These are phyloP conservation scores for Melipona quadrifasciata DNA, from an alignment of 1,140 invertebrate genomes.

Conservation along the genomic window DNA sequence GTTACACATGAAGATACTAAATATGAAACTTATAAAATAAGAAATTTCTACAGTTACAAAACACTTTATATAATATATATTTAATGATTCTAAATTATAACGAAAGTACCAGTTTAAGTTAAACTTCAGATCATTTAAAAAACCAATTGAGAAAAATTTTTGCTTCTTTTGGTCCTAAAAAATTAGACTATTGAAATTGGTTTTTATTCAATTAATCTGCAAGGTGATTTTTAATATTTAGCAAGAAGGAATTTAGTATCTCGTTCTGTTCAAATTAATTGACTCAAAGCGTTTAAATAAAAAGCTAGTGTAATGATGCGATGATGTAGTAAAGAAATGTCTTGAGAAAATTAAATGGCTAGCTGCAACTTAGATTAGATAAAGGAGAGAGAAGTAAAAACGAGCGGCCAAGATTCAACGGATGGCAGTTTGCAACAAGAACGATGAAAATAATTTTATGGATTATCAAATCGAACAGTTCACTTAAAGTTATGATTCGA, in stretches of 20 bases:
- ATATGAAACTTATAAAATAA: too few species aligned
- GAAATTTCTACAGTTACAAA: neutral
- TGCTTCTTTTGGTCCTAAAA: neutral
- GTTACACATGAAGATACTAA: too few species aligned
- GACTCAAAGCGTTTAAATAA: neutral
- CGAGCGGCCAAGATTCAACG: neutral
- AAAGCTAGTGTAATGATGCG: neutral
- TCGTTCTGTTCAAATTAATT: neutral
- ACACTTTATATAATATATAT: neutral
- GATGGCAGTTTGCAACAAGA: neutral
- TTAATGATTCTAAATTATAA: too few species aligned
- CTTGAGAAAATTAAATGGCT: neutral
- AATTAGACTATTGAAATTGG: neutral
- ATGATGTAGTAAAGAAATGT: neutral
- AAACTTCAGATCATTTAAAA: too few species aligned
- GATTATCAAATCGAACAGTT: conserved; percentile 1
- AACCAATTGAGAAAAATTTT: neutral
- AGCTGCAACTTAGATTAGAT: neutral
- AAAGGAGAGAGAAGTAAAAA: neutral
- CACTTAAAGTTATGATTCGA: neutral
- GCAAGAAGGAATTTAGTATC: neutral
- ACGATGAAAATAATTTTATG: neutral
- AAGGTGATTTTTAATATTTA: neutral
- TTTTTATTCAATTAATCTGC: too few species aligned
- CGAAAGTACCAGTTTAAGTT: too few species aligned